Conservation (phyloP, 2,113 vertebrate genomes). For the Paracanthobrama guichenoti region DNA sequence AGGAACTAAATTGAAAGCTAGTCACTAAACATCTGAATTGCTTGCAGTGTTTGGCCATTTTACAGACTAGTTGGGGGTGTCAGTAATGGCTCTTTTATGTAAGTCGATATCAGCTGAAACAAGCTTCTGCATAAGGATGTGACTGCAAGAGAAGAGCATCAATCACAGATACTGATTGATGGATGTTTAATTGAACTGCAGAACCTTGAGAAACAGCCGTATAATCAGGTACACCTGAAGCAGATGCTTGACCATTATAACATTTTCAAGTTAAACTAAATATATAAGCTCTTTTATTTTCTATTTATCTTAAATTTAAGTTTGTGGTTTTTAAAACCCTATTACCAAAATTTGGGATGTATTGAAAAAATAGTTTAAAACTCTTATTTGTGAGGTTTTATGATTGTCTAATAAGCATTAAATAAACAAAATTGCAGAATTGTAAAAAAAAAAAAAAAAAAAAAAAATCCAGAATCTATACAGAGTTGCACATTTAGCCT, state of each 20-base stretch:
- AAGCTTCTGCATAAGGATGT: background rate
- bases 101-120: background rate
- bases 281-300: background rate
- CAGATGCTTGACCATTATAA: background rate
- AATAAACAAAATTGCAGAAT: background rate
- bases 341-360: background rate
- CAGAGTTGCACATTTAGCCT: background rate
- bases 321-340: background rate
- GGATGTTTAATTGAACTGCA: background rate
- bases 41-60: background rate
- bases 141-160: background rate
- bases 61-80: background rate
- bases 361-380: background rate
- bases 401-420: background rate
- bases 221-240: background rate
- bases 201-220: background rate
- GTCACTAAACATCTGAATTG: background rate
- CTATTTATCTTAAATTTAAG: background rate
- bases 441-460: too few relatives aligned
- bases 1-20: background rate
- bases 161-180: background rate
- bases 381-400: background rate
- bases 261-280: background rate
- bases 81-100: background rate
- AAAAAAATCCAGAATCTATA: background rate